Percentiles rank a stretch among this genome's conserved stretches.
These are phyloP conservation scores for Oplegnathus fasciatus DNA, from an alignment of 2,113 vertebrate genomes.

Conservation along the genomic window DNA sequence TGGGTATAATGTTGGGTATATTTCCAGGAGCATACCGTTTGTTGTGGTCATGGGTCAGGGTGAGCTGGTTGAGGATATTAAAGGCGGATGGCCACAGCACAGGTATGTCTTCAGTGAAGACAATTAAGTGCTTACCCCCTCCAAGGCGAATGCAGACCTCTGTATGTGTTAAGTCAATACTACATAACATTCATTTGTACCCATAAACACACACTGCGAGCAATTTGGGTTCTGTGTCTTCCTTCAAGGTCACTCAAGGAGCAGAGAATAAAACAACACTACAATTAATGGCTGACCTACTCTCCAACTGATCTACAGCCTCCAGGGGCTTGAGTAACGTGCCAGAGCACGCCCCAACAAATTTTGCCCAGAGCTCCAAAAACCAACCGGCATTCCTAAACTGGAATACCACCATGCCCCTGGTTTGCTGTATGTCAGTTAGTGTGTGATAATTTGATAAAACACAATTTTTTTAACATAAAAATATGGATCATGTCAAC, in stretches of 20 bases:
- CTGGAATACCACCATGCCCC: no score
- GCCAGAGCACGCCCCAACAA: background rate
- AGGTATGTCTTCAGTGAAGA: background rate
- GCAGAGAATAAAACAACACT: background rate
- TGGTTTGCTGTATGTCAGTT: background rate
- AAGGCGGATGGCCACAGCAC: background rate
- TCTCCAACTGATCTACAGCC: background rate
- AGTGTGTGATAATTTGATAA: background rate
- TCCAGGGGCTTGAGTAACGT: background rate
- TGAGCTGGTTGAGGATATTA: background rate
- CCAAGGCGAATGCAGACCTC: background rate
- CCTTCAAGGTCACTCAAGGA: constrained; percentile 6
- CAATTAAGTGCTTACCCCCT: background rate
- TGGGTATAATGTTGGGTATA: background rate
- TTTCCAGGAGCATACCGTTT: background rate
- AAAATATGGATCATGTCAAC: background rate
- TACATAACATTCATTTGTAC: background rate
- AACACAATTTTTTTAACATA: background rate
- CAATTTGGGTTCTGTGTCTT: background rate
- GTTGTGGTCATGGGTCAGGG: background rate
- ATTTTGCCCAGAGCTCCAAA: background rate
- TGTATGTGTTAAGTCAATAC: background rate
- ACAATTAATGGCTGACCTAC: constrained; percentile 14
- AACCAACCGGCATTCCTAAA: background rate
- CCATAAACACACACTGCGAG: background rate